phyloP scores from a whole-genome alignment of 2,888 invertebrate genomes.

The Ommatoiulus sabulosus region DNA sequence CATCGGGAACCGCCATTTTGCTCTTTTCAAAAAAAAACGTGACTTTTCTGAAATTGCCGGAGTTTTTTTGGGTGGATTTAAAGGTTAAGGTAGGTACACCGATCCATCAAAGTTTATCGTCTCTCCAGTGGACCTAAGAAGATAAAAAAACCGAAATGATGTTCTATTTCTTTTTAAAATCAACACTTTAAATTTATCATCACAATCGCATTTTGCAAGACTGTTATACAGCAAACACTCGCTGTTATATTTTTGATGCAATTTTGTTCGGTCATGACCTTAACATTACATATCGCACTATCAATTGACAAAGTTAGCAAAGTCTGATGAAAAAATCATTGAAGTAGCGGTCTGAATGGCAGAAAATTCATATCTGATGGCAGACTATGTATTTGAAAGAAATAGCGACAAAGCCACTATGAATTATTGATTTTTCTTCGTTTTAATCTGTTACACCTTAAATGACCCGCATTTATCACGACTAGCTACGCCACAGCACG shows the following conservation, averaged over 20 bases:
- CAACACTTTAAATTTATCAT: too few species aligned
- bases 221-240: too few species aligned
- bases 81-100: not conserved
- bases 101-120: not conserved
- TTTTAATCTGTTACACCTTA: not conserved
- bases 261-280: not conserved
- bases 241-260: not conserved
- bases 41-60: not conserved
- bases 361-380: not conserved
- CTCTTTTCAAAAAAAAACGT: not conserved
- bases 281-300: not conserved
- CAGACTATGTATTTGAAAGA: not conserved
- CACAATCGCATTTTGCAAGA: too few species aligned
- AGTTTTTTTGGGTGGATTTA: not conserved
- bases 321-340: not conserved
- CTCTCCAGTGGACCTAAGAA: not conserved
- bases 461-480: not conserved
- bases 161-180: too few species aligned
- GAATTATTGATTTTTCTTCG: not conserved
- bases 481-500: not conserved
- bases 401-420: not conserved
- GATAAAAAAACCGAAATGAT: not conserved
- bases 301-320: not conserved
- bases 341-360: not conserved
- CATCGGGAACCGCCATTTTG: conserved; percentile 51